A percentile compares a stretch with the other conserved stretches of the same genome.
Evolutionary conservation across 1,140 invertebrate species (phyloP).

Genomic region (Anastrepha obliqua): DNA sequence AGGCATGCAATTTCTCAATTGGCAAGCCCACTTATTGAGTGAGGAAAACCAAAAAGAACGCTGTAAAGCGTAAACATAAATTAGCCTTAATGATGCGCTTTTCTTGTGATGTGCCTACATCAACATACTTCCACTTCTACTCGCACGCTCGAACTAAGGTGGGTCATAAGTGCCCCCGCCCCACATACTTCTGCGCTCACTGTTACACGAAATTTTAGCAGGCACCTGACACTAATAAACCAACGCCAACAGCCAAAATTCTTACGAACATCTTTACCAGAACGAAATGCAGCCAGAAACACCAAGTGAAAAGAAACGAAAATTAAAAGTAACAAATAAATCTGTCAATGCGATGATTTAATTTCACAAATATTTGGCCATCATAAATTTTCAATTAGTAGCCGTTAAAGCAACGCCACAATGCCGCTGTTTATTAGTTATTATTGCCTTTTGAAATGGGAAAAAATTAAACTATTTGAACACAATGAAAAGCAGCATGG

Average conservation of each 20-base stretch:
- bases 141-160: no score
- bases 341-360: conserved; percentile 55
- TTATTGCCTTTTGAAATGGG: background rate
- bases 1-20: conserved; percentile 50
- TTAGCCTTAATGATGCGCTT: background rate
- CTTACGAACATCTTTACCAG: background rate
- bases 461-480: background rate
- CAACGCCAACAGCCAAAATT: background rate
- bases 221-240: background rate
- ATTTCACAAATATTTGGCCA: conserved; percentile 55
- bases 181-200: no score
- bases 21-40: background rate
- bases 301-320: background rate
- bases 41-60: no score
- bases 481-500: background rate
- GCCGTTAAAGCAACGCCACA: conserved; percentile 22
- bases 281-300: conserved; percentile 24
- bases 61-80: background rate
- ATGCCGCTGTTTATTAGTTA: conserved; percentile 41
- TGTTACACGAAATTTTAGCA: no score
- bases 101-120: no score
- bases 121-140: no score
- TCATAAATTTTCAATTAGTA: conserved; percentile 54
- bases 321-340: conserved; percentile 40
- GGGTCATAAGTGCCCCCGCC: no score